Evolutionary conservation across 2,888 invertebrate genomes (phyloP).

Genomic region (Isotomurus palustris): DNA sequence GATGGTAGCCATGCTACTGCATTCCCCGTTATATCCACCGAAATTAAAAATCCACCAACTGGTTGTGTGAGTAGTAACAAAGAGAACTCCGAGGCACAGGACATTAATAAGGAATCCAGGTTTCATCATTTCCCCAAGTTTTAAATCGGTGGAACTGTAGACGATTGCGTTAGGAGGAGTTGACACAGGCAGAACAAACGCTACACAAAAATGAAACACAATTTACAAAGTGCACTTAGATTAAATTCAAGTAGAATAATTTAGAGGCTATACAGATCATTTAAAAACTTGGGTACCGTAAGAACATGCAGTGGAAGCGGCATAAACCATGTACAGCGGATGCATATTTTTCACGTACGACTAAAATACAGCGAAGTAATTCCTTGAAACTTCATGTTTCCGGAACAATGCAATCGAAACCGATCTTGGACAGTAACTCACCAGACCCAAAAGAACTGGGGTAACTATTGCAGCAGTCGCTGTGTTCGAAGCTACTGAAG

Average conservation of each 20-base stretch:
- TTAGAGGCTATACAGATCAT: no score
- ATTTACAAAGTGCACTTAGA: no score
- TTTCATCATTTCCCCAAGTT: conserved; percentile 38
- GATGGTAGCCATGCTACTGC: conserved; percentile 29
- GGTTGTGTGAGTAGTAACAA: conserved; percentile 37
- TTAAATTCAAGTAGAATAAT: no score
- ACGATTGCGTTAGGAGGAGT: conserved; percentile 81
- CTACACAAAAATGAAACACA: no score
- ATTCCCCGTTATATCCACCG: conserved; percentile 35
- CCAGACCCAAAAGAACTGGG: conserved; percentile 42
- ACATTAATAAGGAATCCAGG: conserved; percentile 42
- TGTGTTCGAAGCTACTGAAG: conserved; percentile 86
- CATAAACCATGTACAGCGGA: conserved; percentile 84
- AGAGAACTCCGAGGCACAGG: conserved; percentile 30
- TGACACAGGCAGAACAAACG: conserved; percentile 58
- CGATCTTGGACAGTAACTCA: conserved; percentile 12
- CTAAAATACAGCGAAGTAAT: conserved; percentile 51
- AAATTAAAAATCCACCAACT: conserved; percentile 39
- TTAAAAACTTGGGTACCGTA: no score
- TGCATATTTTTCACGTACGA: conserved; percentile 67
- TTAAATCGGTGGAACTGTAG: conserved; percentile 39
- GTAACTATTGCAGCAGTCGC: conserved; percentile 43
- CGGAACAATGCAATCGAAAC: no score
- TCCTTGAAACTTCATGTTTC: background rate
- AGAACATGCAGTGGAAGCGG: conserved; percentile 81